Percentiles rank a stretch among this genome's conserved stretches.
Conservation (phyloP, 2,888 invertebrate species). For the Ectemnius lituratus region DNA sequence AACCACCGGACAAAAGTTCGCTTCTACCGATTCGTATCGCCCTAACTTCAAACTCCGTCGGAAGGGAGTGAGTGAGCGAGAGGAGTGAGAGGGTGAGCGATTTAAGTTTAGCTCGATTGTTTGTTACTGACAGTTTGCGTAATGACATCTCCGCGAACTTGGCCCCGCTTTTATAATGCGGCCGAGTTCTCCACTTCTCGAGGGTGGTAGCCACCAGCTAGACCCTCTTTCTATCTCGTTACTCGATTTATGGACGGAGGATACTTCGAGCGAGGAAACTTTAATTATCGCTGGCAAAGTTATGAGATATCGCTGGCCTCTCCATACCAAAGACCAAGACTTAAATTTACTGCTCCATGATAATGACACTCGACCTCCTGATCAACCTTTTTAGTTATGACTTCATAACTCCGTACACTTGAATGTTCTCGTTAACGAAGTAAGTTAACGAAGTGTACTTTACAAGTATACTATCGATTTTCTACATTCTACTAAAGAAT, state of each 20-base stretch:
- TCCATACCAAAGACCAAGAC: background rate
- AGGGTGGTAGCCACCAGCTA: background rate
- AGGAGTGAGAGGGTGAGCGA: slow-evolving; percentile 25
- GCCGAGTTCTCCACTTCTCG: slow-evolving; percentile 1
- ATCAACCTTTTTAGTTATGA: slow-evolving; percentile 19
- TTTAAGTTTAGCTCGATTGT: slow-evolving; percentile 45
- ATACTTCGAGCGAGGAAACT: slow-evolving; percentile 1
- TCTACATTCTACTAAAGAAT: no score
- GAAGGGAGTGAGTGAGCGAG: background rate
- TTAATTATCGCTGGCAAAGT: slow-evolving; percentile 8
- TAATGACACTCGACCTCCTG: background rate
- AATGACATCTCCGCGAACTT: slow-evolving; percentile 21
- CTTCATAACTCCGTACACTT: no score
- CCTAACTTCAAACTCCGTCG: slow-evolving; percentile 19
- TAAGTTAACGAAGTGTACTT: no score
- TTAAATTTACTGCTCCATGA: background rate
- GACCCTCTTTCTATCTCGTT: background rate
- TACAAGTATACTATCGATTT: no score
- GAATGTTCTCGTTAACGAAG: no score
- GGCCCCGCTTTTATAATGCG: slow-evolving; percentile 11
- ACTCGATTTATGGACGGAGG: slow-evolving; percentile 4
- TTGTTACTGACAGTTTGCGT: slow-evolving; percentile 43
- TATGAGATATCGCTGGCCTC: background rate
- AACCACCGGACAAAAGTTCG: slow-evolving; percentile 37
- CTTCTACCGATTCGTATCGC: slow-evolving; percentile 18